phyloP scores from a whole-genome alignment of 2,797 vertebrate species.

The Pampus argenteus region DNA sequence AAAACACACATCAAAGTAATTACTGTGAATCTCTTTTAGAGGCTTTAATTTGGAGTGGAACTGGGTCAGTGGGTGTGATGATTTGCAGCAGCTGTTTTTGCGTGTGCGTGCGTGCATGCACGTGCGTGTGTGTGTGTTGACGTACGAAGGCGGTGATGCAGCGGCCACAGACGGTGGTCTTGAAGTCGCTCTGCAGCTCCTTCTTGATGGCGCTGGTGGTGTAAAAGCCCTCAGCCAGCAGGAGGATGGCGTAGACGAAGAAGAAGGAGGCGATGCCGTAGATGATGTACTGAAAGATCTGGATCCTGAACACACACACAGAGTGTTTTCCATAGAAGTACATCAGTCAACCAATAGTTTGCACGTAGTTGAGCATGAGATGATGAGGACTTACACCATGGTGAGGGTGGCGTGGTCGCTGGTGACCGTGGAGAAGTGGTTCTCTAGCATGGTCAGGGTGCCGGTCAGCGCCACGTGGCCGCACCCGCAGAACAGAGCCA shows the following conservation, averaged over 20 bases:
- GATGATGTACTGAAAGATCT: slow-evolving; percentile 98
- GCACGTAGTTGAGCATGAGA: too few species aligned
- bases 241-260: slow-evolving; percentile 96
- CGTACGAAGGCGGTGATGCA: slow-evolving; percentile 97
- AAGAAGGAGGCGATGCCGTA: slow-evolving; percentile 98
- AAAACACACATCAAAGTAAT: slow-evolving; percentile 33
- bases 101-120: slow-evolving; percentile 14
- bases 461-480: slow-evolving; percentile 95
- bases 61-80: slow-evolving; percentile 48
- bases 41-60: slow-evolving; percentile 23
- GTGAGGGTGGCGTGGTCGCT: slow-evolving; percentile 92
- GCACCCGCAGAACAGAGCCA: slow-evolving; percentile 97
- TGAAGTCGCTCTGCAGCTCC: slow-evolving; percentile 98
- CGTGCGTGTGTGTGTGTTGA: slow-evolving; percentile 11
- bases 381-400: slow-evolving; percentile 87
- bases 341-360: background rate
- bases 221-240: slow-evolving; percentile 98
- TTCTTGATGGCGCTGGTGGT: slow-evolving; percentile 95
- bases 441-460: slow-evolving; percentile 94
- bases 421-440: slow-evolving; percentile 92
- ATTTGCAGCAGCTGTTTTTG: slow-evolving; percentile 19
- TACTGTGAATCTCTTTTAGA: slow-evolving; percentile 24
- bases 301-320: slow-evolving; percentile 84
- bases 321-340: too few species aligned
- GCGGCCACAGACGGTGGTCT: slow-evolving; percentile 96